Base-by-base conservation (phyloP, 2,113 vertebrate species). In the Aplodontia rufa region DNA sequence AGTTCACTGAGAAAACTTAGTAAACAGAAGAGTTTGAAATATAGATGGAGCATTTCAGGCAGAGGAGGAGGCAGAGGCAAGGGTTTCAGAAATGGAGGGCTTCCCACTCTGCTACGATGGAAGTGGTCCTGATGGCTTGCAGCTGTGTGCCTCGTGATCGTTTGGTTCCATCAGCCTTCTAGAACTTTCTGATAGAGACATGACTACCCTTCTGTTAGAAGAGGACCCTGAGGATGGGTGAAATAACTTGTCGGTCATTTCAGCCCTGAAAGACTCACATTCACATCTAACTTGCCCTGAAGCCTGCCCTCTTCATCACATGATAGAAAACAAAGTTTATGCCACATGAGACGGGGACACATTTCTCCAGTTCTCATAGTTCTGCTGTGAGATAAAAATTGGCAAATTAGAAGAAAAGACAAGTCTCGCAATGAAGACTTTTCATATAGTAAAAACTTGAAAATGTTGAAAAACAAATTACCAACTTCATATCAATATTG, bases 361-460 rank as follows among this genome's bases (percentile, higher is more conserved):
- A 16, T 11, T 49, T 42, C 17, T 78, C 32, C 22, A 71, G 16
- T 75, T 72, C 32, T 92, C 32, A 32, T 37, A 42, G 71, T 35
- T 94, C 35, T 87, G 37, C 3, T 55, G 4, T 72, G n/a, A 93
- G 3, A 30, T 37, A 47, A 32, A 53, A 80, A 51, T 87, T 68
- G 40, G 51, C n/a, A 68, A 66, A 60, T 85, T n/a, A 91, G 72
- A 94, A 80, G 45, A 91, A 72, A 84, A 80, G 26, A n/a, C 2
- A 32, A 28, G 19, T 84, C 17, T 93, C 49, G 81, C 45, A 35
- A 78, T 82, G 26, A 71, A 91, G 37, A 75, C 19, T 86, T 19
- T 53, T 93, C n/a, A 68, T 83, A 22, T 76, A 55, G 28, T 81
- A 40, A 86, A 91, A 49, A 85, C 1, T 22, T 89, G 26, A 40